Percentiles rank a stretch among this genome's conserved stretches.
Evolutionary conservation across 1,140 invertebrate genomes (phyloP).

Genomic region (Temnothorax curvispinosus): DNA sequence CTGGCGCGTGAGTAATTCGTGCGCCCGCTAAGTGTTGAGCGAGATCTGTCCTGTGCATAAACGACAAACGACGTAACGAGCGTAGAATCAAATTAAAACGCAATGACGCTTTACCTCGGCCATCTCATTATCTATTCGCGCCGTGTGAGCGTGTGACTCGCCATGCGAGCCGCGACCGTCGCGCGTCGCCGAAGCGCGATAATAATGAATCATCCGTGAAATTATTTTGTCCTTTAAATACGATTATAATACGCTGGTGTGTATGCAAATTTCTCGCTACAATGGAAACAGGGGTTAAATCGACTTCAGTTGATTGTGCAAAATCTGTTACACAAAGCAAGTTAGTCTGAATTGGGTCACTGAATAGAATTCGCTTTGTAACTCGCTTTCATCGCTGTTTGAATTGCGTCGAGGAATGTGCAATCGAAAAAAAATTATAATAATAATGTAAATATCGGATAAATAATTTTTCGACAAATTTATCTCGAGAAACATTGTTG

Average conservation of each 20-base stretch:
- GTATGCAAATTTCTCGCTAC: conserved; percentile 43
- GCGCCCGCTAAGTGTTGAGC: conserved; percentile 27
- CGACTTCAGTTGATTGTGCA: conserved; percentile 38
- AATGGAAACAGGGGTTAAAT: conserved; percentile 38
- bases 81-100: conserved; percentile 60
- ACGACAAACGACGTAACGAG: conserved; percentile 59
- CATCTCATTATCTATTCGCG: conserved; percentile 38
- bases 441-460: background rate
- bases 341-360: conserved; percentile 7
- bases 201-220: conserved; percentile 54
- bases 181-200: conserved; percentile 4
- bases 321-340: conserved; percentile 36
- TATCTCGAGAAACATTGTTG: background rate
- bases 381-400: background rate
- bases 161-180: background rate
- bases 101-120: conserved; percentile 35
- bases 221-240: conserved; percentile 56
- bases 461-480: conserved; percentile 19
- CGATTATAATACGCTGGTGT: conserved; percentile 24
- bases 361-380: conserved; percentile 12
- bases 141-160: conserved; percentile 8
- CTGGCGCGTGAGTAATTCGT: conserved; percentile 49
- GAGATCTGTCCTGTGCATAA: conserved; percentile 52
- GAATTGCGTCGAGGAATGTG: background rate
- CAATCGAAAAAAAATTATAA: background rate